phyloP scores from a whole-genome alignment of 2,113 vertebrate species.

The Panthera uncia region DNA sequence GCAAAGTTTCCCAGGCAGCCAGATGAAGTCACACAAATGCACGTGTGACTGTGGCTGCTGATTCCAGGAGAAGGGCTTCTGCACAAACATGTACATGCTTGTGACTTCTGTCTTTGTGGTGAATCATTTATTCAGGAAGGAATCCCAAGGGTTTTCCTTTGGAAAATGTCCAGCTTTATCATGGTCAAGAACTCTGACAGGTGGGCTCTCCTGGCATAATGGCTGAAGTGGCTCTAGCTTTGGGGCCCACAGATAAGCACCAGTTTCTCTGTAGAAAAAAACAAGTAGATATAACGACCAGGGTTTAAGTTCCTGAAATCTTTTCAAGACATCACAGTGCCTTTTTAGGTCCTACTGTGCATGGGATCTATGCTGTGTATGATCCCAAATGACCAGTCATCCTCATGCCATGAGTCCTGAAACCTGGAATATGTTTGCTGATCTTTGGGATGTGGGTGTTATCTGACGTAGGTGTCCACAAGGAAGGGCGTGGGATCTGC shows the following conservation, averaged over 20 bases:
- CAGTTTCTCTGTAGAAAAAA: not conserved
- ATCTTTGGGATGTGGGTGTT: not conserved
- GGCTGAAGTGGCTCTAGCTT: not conserved
- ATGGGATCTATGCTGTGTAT: not conserved
- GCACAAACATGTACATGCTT: not conserved
- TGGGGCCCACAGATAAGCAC: not conserved
- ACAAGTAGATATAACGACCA: not conserved
- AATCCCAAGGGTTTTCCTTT: not conserved
- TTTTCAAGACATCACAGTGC: not conserved
- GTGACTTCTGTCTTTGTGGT: not conserved
- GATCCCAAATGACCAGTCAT: not conserved
- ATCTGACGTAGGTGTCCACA: not conserved
- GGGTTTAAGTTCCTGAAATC: not conserved
- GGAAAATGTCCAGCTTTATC: not conserved
- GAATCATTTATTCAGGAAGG: not conserved
- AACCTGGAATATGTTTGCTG: not conserved
- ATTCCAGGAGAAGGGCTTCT: not conserved
- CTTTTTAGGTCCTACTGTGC: not conserved
- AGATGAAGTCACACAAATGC: not conserved
- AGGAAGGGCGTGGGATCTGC: not conserved
- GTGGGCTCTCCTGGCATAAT: not conserved
- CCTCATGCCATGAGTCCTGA: not conserved
- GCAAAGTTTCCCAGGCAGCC: not conserved
- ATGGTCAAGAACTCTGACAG: not conserved
- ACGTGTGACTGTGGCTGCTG: not conserved